Evolutionary conservation across 2,113 vertebrate genomes (phyloP).

Genomic region (Prolemur simus): DNA sequence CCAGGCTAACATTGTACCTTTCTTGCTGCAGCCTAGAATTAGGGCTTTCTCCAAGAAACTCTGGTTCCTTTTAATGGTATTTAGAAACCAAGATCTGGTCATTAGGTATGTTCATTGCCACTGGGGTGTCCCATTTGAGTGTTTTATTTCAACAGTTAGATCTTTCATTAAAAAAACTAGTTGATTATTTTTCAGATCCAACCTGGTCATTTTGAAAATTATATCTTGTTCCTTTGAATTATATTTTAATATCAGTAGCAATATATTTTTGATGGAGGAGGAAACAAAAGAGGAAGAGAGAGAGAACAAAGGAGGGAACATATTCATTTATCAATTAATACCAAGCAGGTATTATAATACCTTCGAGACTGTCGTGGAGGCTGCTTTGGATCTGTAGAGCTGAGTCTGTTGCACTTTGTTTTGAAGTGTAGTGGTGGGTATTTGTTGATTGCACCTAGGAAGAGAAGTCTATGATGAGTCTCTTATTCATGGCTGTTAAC

Average conservation of each 20-base stretch:
- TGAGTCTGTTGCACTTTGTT: slow-evolving; percentile 61
- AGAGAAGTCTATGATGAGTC: slow-evolving; percentile 36
- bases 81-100: background rate
- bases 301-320: accelerated
- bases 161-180: background rate
- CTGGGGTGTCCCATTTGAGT: background rate
- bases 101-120: background rate
- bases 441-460: slow-evolving; percentile 76
- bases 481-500: background rate
- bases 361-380: background rate
- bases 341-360: slow-evolving; percentile 8
- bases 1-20: background rate
- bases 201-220: background rate
- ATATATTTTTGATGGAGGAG: background rate
- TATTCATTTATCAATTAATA: background rate
- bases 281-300: background rate
- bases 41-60: background rate
- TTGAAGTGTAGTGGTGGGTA: slow-evolving; percentile 72
- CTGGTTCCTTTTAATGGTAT: background rate
- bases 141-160: slow-evolving; percentile 1
- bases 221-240: background rate
- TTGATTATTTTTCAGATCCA: background rate
- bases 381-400: background rate
- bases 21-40: background rate
- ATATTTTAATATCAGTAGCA: background rate